Percentiles rank a stretch among this genome's conserved stretches.
phyloP scores from a whole-genome alignment of 2,797 vertebrate genomes.

The Lutjanus argentimaculatus region DNA sequence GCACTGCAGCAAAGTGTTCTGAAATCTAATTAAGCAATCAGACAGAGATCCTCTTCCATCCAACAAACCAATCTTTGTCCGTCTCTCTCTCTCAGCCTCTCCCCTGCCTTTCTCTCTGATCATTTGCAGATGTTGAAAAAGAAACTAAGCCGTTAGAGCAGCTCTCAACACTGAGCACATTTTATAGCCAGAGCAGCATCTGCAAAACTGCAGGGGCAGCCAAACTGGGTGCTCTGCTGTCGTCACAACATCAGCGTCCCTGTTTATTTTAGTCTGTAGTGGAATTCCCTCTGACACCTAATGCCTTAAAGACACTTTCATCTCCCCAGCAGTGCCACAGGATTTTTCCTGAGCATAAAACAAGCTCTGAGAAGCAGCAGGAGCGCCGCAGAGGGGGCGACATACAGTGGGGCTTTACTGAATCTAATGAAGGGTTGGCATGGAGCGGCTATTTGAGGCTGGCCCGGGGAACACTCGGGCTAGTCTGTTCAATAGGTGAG shows the following conservation, averaged over 20 bases:
- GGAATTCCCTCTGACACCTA: constrained; percentile 81
- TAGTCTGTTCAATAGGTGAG: constrained; percentile 76
- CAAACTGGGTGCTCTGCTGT: constrained; percentile 67
- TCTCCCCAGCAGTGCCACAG: constrained; percentile 64
- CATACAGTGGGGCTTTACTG: constrained; percentile 75
- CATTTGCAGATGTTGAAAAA: constrained; percentile 68
- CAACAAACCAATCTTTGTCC: constrained; percentile 34
- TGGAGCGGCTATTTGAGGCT: constrained; percentile 52
- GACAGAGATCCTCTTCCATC: background rate
- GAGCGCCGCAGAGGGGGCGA: constrained; percentile 56
- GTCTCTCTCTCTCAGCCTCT: constrained; percentile 12
- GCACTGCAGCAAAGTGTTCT: background rate
- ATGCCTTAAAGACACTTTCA: constrained; percentile 78
- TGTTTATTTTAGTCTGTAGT: constrained; percentile 78
- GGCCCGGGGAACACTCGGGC: constrained; percentile 66
- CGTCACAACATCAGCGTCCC: constrained; percentile 62
- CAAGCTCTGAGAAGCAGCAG: constrained; percentile 60
- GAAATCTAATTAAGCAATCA: background rate
- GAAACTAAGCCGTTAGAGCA: constrained; percentile 28
- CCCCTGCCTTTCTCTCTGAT: constrained; percentile 48
- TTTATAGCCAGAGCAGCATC: constrained; percentile 54
- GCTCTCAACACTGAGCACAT: constrained; percentile 51
- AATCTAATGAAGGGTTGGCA: constrained; percentile 84
- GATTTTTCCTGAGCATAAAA: constrained; percentile 71
- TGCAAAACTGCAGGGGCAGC: constrained; percentile 43